These are phyloP conservation scores for Tricholauxania praeusta DNA, from an alignment of 2,888 invertebrate species.

Conservation along the genomic window DNA sequence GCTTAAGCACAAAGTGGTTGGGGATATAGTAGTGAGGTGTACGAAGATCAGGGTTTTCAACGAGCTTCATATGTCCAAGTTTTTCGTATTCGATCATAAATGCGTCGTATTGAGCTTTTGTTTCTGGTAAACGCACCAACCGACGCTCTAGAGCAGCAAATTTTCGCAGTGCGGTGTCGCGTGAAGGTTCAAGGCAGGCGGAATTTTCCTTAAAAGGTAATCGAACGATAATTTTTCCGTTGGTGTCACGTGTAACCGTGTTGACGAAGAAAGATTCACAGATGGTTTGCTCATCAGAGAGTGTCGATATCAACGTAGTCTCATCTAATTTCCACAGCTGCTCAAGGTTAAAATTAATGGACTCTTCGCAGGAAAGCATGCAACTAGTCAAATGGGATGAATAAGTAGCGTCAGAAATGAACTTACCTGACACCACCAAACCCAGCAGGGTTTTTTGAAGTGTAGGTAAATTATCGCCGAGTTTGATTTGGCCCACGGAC, in stretches of 20 bases:
- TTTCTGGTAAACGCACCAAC: conserved; percentile 28
- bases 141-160: conserved; percentile 40
- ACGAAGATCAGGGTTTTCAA: conserved; percentile 2
- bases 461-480: conserved; percentile 40
- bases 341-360: conserved; percentile 5
- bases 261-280: conserved; percentile 3
- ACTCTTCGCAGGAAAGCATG: conserved; percentile 27
- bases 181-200: conserved; percentile 40
- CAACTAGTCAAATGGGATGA: neutral
- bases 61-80: conserved; percentile 66
- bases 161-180: conserved; percentile 36
- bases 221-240: conserved; percentile 8
- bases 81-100: conserved; percentile 44
- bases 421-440: conserved; percentile 45
- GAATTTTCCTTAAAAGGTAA: conserved; percentile 29
- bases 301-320: neutral
- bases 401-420: neutral
- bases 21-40: conserved; percentile 38
- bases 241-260: neutral
- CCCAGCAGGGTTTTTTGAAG: conserved; percentile 47
- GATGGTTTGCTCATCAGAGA: conserved; percentile 17
- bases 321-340: conserved; percentile 20
- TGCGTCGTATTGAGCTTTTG: conserved; percentile 37
- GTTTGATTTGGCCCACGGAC: conserved; percentile 45
- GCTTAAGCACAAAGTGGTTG: conserved; percentile 42